Evolutionary conservation across 1,140 invertebrate species (phyloP).

Genomic region (Chionoecetes opilio): DNA sequence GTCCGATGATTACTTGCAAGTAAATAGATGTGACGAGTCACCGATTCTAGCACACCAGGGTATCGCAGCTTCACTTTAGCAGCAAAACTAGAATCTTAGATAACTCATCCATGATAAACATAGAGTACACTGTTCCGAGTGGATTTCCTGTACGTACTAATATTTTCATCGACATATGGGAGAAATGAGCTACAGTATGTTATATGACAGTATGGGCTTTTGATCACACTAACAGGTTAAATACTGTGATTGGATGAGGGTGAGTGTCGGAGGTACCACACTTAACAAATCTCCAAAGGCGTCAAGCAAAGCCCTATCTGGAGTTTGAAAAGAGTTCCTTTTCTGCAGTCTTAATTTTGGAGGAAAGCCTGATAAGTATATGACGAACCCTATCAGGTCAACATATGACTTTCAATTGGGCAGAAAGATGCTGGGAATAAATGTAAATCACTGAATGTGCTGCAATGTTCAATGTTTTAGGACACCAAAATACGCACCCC

Average conservation of each 20-base stretch:
- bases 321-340: too few species aligned
- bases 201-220: neutral
- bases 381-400: too few species aligned
- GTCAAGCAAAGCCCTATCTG: neutral
- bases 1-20: neutral
- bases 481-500: neutral
- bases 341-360: too few species aligned
- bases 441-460: neutral
- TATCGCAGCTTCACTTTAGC: neutral
- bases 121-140: neutral
- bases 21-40: neutral
- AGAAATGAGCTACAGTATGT: neutral
- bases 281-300: neutral
- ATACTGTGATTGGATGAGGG: neutral
- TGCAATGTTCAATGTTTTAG: neutral
- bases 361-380: too few species aligned
- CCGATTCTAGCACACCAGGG: neutral
- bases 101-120: neutral
- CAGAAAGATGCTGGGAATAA: neutral
- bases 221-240: neutral
- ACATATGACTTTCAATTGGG: neutral
- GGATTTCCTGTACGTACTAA: neutral
- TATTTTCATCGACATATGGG: neutral
- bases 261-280: neutral
- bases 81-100: neutral